Base-by-base conservation (phyloP, 1,140 invertebrate genomes). In the Pollicipes pollicipes region DNA sequence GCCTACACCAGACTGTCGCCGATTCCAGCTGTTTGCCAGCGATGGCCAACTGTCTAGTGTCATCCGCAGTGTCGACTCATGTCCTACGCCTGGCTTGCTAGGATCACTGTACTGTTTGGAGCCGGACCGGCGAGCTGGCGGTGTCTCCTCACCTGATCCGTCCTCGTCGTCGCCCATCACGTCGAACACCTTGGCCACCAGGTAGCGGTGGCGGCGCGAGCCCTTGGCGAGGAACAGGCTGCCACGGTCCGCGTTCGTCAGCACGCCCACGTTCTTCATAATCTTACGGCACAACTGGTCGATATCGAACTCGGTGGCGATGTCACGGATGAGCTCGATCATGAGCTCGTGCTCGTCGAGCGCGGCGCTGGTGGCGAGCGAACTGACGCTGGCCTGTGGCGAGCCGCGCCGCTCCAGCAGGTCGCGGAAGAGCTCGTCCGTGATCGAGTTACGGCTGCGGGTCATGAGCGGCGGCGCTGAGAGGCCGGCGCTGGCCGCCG, bases 251-350 rank as follows among this genome's bases (percentile, higher is more conserved):
- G 91, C 91, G 73, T 89, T 84, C 4, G 91, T 94, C 66, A 96
- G 83, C 70, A 92, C 81, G 66, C 90, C 87, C 1, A 95, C 91
- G 80, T 95, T 96, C 27, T 91, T 90, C 30, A 95, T 83, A 75
- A 95, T 95, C 83, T 96, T 96, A 81, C 95, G 91, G 78, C 92
- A 96, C 8, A 96, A 84, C 21, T 90, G 87, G 79, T 95, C 90
- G 76, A 96, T 93, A 78, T 96, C 91, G 77, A 95, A 79, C 80
- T 96, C 93, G 78, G 93, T 95, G 72, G 91, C 89, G 68, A 96
- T 90, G 78, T 96, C 92, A 67, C 90, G 85, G 76, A 95, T 94
- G 70, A 95, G 83, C 80, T 95, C 91, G 90, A 95, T 93, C 78
- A 94, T 93, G 28, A 93, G 83, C 74, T 79, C 76, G 0, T 76